Base-by-base conservation (phyloP, 2,888 invertebrate species). In the Synanthedon tipuliformis region DNA sequence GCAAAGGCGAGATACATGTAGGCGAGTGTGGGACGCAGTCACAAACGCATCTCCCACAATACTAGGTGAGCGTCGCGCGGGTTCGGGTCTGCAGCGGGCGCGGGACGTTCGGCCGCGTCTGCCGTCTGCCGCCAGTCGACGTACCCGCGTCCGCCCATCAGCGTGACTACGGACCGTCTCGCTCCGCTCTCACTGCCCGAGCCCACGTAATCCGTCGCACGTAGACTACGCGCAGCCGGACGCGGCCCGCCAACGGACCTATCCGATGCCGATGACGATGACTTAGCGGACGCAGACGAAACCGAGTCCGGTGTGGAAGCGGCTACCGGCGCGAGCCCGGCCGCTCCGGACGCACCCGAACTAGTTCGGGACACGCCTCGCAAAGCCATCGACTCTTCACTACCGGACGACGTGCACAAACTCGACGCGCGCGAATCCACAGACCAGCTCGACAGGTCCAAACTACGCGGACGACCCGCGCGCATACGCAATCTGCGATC, bases 111-210 rank as follows among this genome's bases (percentile, higher is more conserved):
- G 2, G 88, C 82, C 27, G 89, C 86, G 71, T 92, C 90, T 66
- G 92, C 90, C 15, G 92, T 90, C 66, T 94, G 94, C 54, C 94
- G 89, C 92, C 95, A 94, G 80, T 95, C 94, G 18, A 94, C 91
- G 70, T 96, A 97, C 3, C 96, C 96, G 11, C 95, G 89, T 2
- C 96, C 96, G 0, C 96, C 96, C 89, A 95, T 94, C 52, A 96
- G 81, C 0, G 95, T 95, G 49, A 96, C 90, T 27, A 96, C 92
- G 0, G 96, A 96, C 56, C 93, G 87, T 59, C 93, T 76, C 57
- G 90, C 88, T 64, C 89, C 59, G 66, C 89, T 68, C 61, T 77
- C 75, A 48, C 87, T 74, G 59, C 87, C 68, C 54, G 78, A 74
- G 59, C 87, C 68, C 54, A 78, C 73, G 58, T 83, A 84, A 60